Base-by-base conservation (phyloP, 2,113 vertebrate species). In the Polypterus bichir region DNA sequence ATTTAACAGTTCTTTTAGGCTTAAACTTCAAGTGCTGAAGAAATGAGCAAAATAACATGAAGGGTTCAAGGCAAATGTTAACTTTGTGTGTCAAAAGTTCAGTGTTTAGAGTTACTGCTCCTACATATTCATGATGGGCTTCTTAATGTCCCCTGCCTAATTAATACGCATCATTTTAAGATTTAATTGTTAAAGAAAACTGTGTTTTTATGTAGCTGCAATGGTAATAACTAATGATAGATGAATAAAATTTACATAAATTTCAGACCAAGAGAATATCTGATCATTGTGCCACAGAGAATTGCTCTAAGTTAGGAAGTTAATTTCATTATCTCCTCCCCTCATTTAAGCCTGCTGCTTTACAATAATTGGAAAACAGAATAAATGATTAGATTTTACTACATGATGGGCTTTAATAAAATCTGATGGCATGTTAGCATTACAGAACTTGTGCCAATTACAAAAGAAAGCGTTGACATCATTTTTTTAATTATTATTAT, bases 221-320 rank as follows among this genome's bases (percentile, higher is more conserved):
- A 78, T 89, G 82, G 80, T 93, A 95, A 90, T 93, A 92, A 89
- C 84, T 85, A 87, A 90, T 75, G 83, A 91, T 92, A 83, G 90
- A 90, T 86, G 89, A 93, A 94, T 96, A 90, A 85, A 91, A 95
- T 97, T 97, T 87, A 85, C 92, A 95, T 97, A 92, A 83, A 93
- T 98, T 94, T 90, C 76, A 88, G 86, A 81, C 88, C 80, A 85
- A 79, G 83, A 92, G 86, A 91, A 88, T 90, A 88, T 93, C 88
- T 88, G 87, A 89, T 89, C 82, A 85, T 90, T 84, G 82, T 88
- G 87, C 91, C 90, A 83, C 68, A 71, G 88, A 97, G 93, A 85
- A 93, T 92, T 95, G 83, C 86, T 92, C 81, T 84, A 89, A 91
- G 88, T 94, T 93, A 83, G 82, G 83, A 87, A 89, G 85, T 88